A percentile compares a stretch with the other conserved stretches of the same genome.
phyloP scores from a whole-genome alignment of 2,888 invertebrate genomes.

The Protodeltote pygarga region DNA sequence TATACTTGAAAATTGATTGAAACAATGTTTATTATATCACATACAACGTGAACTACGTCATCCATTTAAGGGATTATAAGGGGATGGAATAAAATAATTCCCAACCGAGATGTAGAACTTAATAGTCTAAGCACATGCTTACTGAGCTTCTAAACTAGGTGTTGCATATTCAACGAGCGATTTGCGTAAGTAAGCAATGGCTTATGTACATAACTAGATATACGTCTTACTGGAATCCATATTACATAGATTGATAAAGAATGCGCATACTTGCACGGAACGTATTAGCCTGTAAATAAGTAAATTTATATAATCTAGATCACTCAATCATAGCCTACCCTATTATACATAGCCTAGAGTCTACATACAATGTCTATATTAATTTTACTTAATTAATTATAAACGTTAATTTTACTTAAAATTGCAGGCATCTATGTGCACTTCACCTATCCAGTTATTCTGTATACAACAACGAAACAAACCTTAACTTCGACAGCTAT shows the following conservation, averaged over 20 bases:
- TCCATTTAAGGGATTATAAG: slow-evolving; percentile 50
- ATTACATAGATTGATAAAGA: slow-evolving; percentile 51
- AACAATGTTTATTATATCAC: slow-evolving; percentile 14
- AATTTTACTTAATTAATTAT: too few relatives aligned
- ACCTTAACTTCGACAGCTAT: too few relatives aligned
- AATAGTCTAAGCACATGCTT: slow-evolving; percentile 84
- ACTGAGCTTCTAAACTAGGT: slow-evolving; percentile 82
- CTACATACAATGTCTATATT: too few relatives aligned
- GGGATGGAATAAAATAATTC: slow-evolving; percentile 60
- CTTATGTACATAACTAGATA: slow-evolving; percentile 76
- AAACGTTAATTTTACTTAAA: too few relatives aligned
- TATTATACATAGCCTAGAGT: too few relatives aligned
- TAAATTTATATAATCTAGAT: too few relatives aligned
- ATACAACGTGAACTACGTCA: slow-evolving; percentile 21
- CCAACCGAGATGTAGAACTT: slow-evolving; percentile 72
- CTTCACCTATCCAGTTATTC: too few relatives aligned
- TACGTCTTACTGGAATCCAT: slow-evolving; percentile 52
- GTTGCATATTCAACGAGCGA: slow-evolving; percentile 86
- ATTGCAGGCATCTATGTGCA: too few relatives aligned
- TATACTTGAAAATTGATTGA: slow-evolving; percentile 7
- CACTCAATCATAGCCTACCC: too few relatives aligned
- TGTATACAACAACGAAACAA: too few relatives aligned
- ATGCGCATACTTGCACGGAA: slow-evolving; percentile 22
- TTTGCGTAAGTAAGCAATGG: slow-evolving; percentile 86
- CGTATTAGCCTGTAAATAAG: not conserved